Conservation (phyloP, 2,113 vertebrate genomes). For the Ornithorhynchus anatinus region DNA sequence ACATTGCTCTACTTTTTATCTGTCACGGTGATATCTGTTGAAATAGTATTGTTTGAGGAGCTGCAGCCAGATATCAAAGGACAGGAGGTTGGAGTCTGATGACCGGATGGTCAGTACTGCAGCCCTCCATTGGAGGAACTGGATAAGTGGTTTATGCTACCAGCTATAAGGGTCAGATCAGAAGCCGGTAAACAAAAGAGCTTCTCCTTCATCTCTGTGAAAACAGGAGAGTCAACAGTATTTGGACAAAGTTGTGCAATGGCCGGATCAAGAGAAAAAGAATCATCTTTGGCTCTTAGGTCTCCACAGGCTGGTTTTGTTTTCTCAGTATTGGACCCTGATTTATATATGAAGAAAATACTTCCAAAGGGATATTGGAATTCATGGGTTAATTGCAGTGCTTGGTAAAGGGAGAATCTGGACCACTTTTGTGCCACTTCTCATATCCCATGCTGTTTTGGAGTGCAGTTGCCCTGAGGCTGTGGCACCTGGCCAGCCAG, state of each 20-base stretch:
- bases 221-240: neutral
- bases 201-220: constrained; percentile 43
- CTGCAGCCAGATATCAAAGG: constrained; percentile 5
- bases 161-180: constrained; percentile 41
- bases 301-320: neutral
- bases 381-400: too few species aligned
- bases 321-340: neutral
- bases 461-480: too few species aligned
- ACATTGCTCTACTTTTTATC: constrained; percentile 37
- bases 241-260: constrained; percentile 46
- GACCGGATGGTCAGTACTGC: constrained; percentile 49
- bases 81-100: constrained; percentile 33
- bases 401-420: too few species aligned
- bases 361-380: too few species aligned
- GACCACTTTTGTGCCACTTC: too few species aligned
- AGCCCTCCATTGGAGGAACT: neutral
- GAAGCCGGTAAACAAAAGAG: constrained; percentile 36
- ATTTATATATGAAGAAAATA: too few species aligned
- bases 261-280: neutral
- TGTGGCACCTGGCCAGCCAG: too few species aligned
- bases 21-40: constrained; percentile 39
- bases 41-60: constrained; percentile 64
- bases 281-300: neutral
- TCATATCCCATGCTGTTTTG: too few species aligned
- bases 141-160: constrained; percentile 37